These are phyloP conservation scores for Saccopteryx bilineata DNA, from an alignment of 2,113 vertebrate species.

Conservation along the genomic window DNA sequence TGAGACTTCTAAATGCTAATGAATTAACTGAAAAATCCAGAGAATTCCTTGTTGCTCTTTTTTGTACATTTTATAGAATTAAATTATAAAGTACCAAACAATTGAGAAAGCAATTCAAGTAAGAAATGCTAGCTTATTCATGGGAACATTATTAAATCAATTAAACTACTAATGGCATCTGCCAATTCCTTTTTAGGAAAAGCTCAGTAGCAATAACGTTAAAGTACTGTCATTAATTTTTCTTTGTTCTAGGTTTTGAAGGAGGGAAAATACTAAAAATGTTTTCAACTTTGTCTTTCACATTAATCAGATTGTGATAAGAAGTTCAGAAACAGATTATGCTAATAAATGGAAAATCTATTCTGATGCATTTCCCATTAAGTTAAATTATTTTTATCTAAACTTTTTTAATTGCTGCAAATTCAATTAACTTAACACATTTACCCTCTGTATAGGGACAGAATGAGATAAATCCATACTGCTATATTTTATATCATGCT, in stretches of 20 bases:
- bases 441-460: conserved; percentile 31
- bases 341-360: conserved; percentile 45
- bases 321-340: conserved; percentile 23
- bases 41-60: conserved; percentile 45
- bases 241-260: conserved; percentile 65
- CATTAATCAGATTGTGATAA: conserved; percentile 50
- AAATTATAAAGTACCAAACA: conserved; percentile 27
- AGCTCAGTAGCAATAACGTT: conserved; percentile 54
- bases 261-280: conserved; percentile 68
- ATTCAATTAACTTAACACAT: conserved; percentile 19
- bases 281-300: conserved; percentile 64
- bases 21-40: conserved; percentile 46
- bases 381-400: conserved; percentile 68
- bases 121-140: conserved; percentile 60
- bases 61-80: conserved; percentile 68
- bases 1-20: conserved; percentile 57
- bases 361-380: conserved; percentile 63
- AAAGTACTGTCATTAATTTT: conserved; percentile 51
- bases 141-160: conserved; percentile 58
- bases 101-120: background rate
- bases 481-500: background rate
- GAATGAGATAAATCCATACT: background rate
- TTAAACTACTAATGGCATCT: conserved; percentile 47
- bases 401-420: conserved; percentile 57
- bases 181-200: conserved; percentile 63